These are phyloP conservation scores for Acropternis orthonyx DNA, from an alignment of 2,797 vertebrate genomes.

Conservation along the genomic window DNA sequence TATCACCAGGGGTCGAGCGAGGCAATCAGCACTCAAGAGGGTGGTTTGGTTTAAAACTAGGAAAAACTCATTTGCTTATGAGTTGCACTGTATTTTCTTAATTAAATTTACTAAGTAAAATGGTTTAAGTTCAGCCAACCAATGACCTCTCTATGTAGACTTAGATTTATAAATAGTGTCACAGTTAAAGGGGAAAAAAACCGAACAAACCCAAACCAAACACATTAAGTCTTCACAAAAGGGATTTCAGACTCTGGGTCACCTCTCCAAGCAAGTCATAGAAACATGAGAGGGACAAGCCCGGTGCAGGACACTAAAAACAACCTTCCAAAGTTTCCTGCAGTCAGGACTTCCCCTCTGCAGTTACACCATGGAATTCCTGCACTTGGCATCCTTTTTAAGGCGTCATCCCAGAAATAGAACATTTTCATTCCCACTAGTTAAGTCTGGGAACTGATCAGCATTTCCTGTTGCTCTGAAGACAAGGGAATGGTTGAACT, in stretches of 20 bases:
- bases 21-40: constrained; percentile 84
- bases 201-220: constrained; percentile 60
- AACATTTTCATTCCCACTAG: not conserved
- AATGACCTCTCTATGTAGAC: constrained; percentile 78
- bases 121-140: constrained; percentile 82
- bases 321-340: not conserved
- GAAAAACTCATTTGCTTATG: constrained; percentile 85
- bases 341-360: not conserved
- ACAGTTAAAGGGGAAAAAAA: constrained; percentile 47
- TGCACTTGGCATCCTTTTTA: not conserved
- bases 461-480: not conserved
- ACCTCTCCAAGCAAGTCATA: constrained; percentile 39
- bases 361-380: not conserved
- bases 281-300: constrained; percentile 16
- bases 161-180: constrained; percentile 78
- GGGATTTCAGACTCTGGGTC: constrained; percentile 5
- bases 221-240: constrained; percentile 67
- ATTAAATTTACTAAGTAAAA: constrained; percentile 86
- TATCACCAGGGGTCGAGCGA: constrained; percentile 83
- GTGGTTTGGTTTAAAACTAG: constrained; percentile 83
- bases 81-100: constrained; percentile 86
- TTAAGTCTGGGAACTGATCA: not conserved
- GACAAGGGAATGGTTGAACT: not conserved
- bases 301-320: not conserved
- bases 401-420: not conserved